These are phyloP conservation scores for Notechis scutatus DNA, from an alignment of 2,113 vertebrate genomes.

Conservation along the genomic window DNA sequence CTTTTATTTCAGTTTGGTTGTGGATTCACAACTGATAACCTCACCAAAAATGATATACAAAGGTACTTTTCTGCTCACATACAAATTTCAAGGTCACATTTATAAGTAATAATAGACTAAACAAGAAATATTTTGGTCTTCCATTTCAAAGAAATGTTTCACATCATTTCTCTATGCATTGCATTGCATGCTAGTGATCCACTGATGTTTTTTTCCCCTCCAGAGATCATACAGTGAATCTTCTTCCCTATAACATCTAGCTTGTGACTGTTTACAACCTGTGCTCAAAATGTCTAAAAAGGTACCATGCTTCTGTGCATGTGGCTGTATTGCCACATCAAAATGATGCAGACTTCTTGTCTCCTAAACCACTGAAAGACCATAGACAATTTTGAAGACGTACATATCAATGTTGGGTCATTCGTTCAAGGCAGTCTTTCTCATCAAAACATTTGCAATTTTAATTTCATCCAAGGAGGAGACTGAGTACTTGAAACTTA, in stretches of 20 bases:
- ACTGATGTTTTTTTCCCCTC: neutral
- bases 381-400: conserved; percentile 14
- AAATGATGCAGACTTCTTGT: neutral
- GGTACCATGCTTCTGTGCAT: neutral
- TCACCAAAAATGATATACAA: neutral
- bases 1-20: neutral
- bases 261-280: neutral
- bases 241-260: neutral
- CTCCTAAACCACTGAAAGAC: neutral
- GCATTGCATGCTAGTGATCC: neutral
- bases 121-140: neutral
- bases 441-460: conserved; percentile 30
- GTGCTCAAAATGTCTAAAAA: neutral
- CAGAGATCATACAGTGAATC: neutral
- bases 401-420: neutral
- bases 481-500: conserved; percentile 31
- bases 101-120: neutral
- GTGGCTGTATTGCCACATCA: neutral
- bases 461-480: conserved; percentile 29
- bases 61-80: neutral
- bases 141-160: neutral
- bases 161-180: neutral
- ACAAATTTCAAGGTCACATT: neutral
- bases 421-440: conserved; percentile 6
- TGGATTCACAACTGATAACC: neutral